phyloP scores from a whole-genome alignment of 2,113 vertebrate species.

The Oncorhynchus mykiss region DNA sequence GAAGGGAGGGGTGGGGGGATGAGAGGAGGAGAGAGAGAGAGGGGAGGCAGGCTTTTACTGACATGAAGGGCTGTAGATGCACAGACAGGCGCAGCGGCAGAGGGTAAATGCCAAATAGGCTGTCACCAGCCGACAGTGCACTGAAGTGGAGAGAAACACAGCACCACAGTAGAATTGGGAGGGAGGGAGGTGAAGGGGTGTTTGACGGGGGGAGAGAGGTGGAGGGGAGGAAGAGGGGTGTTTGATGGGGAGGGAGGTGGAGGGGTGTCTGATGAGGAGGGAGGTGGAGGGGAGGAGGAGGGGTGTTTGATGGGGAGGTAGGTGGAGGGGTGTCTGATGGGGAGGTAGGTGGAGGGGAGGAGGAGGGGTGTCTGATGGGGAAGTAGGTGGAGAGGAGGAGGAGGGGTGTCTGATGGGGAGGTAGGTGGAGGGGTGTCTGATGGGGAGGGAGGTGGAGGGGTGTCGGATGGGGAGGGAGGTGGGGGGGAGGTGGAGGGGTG shows the following conservation, averaged over 20 bases:
- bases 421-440: not conserved
- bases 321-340: conserved; percentile 47
- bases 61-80: not conserved
- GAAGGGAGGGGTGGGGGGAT: conserved; percentile 29
- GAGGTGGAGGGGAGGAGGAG: too few relatives aligned
- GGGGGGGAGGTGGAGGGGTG: too few relatives aligned
- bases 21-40: conserved; percentile 46
- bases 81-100: conserved; percentile 26
- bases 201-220: too few relatives aligned
- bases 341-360: not conserved
- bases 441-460: not conserved
- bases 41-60: not conserved
- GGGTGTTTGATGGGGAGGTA: conserved; percentile 32
- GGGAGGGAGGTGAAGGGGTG: conserved; percentile 49
- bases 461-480: too few relatives aligned
- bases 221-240: too few relatives aligned
- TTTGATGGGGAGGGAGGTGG: too few relatives aligned
- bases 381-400: conserved; percentile 32
- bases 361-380: not conserved
- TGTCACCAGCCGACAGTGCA: conserved; percentile 75
- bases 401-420: conserved; percentile 12
- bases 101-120: conserved; percentile 78
- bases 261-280: too few relatives aligned
- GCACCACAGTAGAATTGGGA: conserved; percentile 55
- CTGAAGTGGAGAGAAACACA: conserved; percentile 66